Conservation (phyloP, 2,888 invertebrate genomes). For the Platycnemis pennipes region DNA sequence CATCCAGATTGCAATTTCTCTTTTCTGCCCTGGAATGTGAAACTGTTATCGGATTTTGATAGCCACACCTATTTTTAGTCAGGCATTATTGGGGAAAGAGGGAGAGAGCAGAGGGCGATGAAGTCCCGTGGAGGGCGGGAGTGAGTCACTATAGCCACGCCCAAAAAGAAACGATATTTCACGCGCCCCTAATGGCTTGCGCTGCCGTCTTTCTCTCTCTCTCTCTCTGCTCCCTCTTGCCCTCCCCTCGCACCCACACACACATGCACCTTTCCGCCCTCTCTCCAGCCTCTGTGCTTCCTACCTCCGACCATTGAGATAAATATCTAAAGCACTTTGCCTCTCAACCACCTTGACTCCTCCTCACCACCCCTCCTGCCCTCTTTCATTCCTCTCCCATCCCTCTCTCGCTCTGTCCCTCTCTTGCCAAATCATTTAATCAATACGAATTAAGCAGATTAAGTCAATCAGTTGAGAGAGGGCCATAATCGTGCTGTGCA, state of each 20-base stretch:
- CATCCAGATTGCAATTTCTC: slow-evolving; percentile 31
- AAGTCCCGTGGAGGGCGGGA: slow-evolving; percentile 1
- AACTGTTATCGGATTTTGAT: slow-evolving; percentile 52
- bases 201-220: slow-evolving; percentile 7
- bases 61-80: slow-evolving; percentile 61
- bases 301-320: slow-evolving; percentile 45
- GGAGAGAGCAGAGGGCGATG: background rate
- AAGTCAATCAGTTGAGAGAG: slow-evolving; percentile 57
- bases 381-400: background rate
- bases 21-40: slow-evolving; percentile 45
- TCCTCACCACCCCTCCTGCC: slow-evolving; percentile 11
- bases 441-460: slow-evolving; percentile 65
- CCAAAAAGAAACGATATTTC: slow-evolving; percentile 65
- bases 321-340: slow-evolving; percentile 66
- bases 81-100: slow-evolving; percentile 14
- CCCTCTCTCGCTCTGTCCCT: background rate
- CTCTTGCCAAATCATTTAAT: slow-evolving; percentile 59
- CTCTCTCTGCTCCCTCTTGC: background rate
- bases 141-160: slow-evolving; percentile 63
- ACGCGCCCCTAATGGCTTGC: slow-evolving; percentile 62
- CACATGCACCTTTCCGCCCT: too few species aligned
- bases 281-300: background rate
- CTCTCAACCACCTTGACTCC: slow-evolving; percentile 57
- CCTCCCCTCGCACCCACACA: background rate
- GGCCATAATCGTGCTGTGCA: background rate